Evolutionary conservation across 2,113 vertebrate genomes (phyloP), one percentile per base, ranked within the genome.

Genomic region (Carlito syrichta): DNA sequence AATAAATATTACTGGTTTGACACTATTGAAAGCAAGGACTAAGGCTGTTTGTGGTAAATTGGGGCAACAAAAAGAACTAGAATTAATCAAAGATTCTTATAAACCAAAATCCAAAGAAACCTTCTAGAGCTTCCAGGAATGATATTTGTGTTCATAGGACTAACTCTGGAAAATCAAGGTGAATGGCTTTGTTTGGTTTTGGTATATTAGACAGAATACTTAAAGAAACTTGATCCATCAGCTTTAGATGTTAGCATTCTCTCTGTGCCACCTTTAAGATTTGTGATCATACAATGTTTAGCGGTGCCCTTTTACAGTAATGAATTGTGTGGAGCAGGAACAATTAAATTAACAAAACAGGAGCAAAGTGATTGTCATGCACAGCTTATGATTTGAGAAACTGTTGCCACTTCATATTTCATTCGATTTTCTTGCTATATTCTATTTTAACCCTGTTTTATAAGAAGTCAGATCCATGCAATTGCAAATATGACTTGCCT

Each of bases 401-500:
- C 2, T 2, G 35, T 71, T 88, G 6, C 45, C 19, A 52, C 20
- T 68, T 87, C 11, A 12, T 11, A 19, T 73, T 86, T 1, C 12
- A 89, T 94, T 97, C 13, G 0, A 14, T 95, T 95, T 82, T 48
- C 35, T 91, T 30, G 77, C 23, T 32, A n/a, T 88, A 7, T 16
- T 23, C 76, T 30, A 3, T 71, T 93, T 95, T 85, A 52, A 85
- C 74, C 40, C 9, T 81, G 77, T 43, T 89, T 94, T 68, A n/a
- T 17, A 23, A 8, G 20, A 63, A 73, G 54, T 79, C 86, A 93
- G 38, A 69, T 89, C 86, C 32, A 30, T 95, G 54, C 77, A 74
- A 62, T 62, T 62, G 48, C 56, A 95, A 93, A 79, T 73, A 90
- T n/a, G 60, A 88, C 87, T 96, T 87, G 40, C 71, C 56, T 96